phyloP scores from a whole-genome alignment of 2,888 invertebrate genomes.

The Dione vanillae region DNA sequence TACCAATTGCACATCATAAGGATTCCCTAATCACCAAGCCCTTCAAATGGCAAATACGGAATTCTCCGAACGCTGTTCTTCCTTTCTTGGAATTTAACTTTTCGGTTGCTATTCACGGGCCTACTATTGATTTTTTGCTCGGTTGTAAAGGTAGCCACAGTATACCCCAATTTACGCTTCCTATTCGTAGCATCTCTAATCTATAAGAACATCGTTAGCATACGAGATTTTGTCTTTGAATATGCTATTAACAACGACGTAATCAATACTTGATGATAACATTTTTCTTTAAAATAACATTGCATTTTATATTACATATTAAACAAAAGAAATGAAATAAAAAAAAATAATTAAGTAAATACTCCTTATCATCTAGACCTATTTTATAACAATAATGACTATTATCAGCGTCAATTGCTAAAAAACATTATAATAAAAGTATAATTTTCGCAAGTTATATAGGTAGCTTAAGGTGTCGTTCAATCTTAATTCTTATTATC shows the following conservation, averaged over 20 bases:
- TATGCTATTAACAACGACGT: background rate
- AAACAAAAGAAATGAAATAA: background rate
- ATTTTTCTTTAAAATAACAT: too few relatives aligned
- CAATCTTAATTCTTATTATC: constrained; percentile 27
- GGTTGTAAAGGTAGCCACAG: constrained; percentile 19
- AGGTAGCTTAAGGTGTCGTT: constrained; percentile 2
- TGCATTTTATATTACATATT: background rate
- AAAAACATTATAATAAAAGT: background rate
- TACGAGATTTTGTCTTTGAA: background rate
- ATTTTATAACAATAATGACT: constrained; percentile 5
- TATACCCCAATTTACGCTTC: constrained; percentile 29
- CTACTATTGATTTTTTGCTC: constrained; percentile 31
- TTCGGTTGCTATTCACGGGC: constrained; percentile 22
- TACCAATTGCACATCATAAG: constrained; percentile 33
- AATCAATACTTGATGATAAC: background rate
- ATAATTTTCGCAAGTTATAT: constrained; percentile 7
- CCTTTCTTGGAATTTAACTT: constrained; percentile 31
- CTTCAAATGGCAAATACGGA: constrained; percentile 40
- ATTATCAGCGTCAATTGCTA: background rate
- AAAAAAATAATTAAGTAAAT: background rate
- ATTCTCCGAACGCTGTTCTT: constrained; percentile 27
- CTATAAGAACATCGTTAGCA: background rate
- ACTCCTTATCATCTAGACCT: constrained; percentile 1
- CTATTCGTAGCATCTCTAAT: constrained; percentile 3
- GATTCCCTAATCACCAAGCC: constrained; percentile 42